Evolutionary conservation across 2,113 vertebrate species (phyloP).

Genomic region (Ptilorrhoa leucosticta): DNA sequence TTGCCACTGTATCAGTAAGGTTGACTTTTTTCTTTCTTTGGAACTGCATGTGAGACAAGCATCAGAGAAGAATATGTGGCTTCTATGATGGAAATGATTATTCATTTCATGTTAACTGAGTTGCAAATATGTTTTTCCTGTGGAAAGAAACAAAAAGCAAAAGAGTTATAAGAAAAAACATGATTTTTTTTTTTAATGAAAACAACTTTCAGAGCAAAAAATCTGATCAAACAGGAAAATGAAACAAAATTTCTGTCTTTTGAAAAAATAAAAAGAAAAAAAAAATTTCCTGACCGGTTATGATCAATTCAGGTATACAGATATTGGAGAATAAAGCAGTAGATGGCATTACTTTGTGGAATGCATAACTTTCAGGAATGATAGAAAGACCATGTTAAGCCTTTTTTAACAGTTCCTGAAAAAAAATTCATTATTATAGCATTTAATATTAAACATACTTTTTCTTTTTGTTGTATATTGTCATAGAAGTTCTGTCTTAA

Average conservation of each 20-base stretch:
- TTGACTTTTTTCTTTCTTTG: neutral
- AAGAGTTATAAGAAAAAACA: neutral
- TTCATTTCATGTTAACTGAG: neutral
- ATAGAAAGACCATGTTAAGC: neutral
- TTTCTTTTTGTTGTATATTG: neutral
- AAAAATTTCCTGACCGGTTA: neutral
- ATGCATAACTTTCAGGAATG: neutral
- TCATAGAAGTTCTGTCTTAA: neutral
- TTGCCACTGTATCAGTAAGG: accelerated
- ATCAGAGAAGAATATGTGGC: neutral
- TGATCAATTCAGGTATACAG: neutral
- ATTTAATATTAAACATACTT: neutral
- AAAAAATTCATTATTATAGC: neutral
- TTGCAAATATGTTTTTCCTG: neutral
- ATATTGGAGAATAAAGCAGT: neutral
- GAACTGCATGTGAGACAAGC: neutral
- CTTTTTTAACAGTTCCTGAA: neutral
- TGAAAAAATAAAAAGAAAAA: neutral
- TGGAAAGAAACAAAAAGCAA: neutral
- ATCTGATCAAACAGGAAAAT: neutral
- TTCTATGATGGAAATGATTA: neutral
- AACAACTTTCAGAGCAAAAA: neutral
- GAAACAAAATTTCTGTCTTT: neutral
- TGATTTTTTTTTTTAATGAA: neutral
- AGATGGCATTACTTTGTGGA: neutral